Percentiles rank a stretch among this genome's conserved stretches.
phyloP scores from a whole-genome alignment of 2,888 invertebrate genomes.

The Callyntrura guangdongensis region DNA sequence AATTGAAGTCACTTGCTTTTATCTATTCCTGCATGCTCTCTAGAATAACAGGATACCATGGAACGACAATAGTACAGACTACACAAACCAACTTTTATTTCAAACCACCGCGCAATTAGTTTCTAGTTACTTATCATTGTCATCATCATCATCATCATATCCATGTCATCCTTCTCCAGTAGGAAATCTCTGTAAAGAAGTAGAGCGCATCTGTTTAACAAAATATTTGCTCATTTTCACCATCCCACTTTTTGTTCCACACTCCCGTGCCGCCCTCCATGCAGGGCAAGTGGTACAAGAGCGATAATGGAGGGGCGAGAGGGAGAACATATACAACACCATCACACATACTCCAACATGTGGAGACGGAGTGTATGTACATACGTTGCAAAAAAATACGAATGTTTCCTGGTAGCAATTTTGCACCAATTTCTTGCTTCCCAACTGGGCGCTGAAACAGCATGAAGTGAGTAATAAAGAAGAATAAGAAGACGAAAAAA shows the following conservation, averaged over 20 bases:
- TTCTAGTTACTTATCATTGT: not conserved
- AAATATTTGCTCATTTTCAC: not conserved
- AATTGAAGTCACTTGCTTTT: too few relatives aligned
- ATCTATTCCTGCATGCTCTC: too few relatives aligned
- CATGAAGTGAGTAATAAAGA: slow-evolving; percentile 22
- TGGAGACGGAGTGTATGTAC: too few relatives aligned
- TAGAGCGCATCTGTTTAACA: slow-evolving; percentile 10
- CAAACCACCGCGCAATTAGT: not conserved
- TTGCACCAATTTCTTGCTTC: slow-evolving; percentile 27
- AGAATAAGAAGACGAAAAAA: too few relatives aligned
- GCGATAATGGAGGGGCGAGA: too few relatives aligned
- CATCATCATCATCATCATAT: too few relatives aligned
- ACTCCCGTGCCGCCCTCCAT: not conserved
- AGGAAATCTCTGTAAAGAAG: not conserved
- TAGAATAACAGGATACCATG: not conserved
- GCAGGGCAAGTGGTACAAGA: not conserved
- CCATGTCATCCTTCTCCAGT: too few relatives aligned
- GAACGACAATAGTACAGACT: not conserved
- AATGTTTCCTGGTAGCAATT: not conserved
- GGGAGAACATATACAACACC: too few relatives aligned
- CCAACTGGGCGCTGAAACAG: slow-evolving; percentile 5
- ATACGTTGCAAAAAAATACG: not conserved
- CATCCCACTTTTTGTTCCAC: not conserved
- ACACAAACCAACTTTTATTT: too few relatives aligned
- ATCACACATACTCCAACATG: too few relatives aligned